phyloP scores from a whole-genome alignment of 2,113 vertebrate species.

The Trachemys scripta region DNA sequence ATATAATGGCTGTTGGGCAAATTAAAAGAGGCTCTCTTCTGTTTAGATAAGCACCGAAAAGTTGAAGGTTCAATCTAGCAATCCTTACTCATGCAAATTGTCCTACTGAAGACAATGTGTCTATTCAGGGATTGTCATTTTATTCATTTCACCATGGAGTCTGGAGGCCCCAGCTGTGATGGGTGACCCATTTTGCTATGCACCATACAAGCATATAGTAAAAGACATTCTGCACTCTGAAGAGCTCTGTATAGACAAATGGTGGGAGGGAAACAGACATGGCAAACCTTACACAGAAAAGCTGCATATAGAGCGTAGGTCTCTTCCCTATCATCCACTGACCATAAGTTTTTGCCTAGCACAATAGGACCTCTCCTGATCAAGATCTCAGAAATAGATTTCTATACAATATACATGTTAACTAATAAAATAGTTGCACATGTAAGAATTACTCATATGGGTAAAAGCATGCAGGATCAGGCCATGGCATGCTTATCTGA shows the following conservation, averaged over 20 bases:
- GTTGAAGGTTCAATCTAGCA: not conserved
- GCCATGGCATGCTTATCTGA: not conserved
- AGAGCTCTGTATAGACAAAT: not conserved
- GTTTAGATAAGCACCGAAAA: not conserved
- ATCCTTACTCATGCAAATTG: not conserved
- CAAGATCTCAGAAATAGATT: not conserved
- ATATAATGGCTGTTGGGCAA: fast-evolving
- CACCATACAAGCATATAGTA: not conserved
- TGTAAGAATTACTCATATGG: not conserved
- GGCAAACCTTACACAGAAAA: not conserved
- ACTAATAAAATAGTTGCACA: not conserved
- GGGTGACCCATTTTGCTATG: too few relatives aligned
- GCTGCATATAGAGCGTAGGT: not conserved
- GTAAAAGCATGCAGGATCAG: not conserved
- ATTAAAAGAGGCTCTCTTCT: not conserved
- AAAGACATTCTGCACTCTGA: not conserved
- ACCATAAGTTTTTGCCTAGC: not conserved
- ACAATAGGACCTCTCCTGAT: too few relatives aligned
- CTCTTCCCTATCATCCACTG: not conserved
- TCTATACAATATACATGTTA: not conserved
- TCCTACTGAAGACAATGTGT: not conserved
- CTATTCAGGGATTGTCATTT: not conserved
- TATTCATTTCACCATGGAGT: fast-evolving
- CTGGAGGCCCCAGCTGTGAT: fast-evolving
- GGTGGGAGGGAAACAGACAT: not conserved